These are phyloP conservation scores for Fregata magnificens DNA, from an alignment of 2,113 vertebrate species.

Conservation along the genomic window DNA sequence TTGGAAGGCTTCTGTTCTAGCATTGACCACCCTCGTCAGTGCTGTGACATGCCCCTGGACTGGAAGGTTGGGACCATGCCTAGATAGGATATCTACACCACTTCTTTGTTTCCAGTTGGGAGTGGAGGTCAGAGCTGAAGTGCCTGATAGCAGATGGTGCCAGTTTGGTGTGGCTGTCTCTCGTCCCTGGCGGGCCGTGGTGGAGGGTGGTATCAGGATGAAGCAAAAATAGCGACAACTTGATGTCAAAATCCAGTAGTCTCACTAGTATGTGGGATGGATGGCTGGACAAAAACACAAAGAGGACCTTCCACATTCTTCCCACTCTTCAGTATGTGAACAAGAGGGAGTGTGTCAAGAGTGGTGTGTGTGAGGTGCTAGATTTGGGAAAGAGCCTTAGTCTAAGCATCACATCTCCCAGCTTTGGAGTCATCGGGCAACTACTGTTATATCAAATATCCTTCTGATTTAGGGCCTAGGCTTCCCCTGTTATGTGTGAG, in stretches of 20 bases:
- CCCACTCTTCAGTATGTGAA: not conserved
- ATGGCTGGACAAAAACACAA: not conserved
- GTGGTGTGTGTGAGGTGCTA: not conserved
- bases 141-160: not conserved
- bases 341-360: not conserved
- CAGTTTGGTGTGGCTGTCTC: not conserved
- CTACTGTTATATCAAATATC: not conserved
- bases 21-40: not conserved
- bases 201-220: not conserved
- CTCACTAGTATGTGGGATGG: accelerated
- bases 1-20: not conserved
- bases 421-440: not conserved
- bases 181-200: not conserved
- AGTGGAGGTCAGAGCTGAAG: not conserved
- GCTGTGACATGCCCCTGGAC: not conserved
- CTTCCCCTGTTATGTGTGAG: not conserved
- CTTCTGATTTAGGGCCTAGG: not conserved
- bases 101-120: not conserved
- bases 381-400: not conserved
- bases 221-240: not conserved
- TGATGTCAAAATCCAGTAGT: not conserved
- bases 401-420: not conserved
- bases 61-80: not conserved
- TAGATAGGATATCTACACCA: not conserved
- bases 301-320: not conserved